Base-by-base conservation (phyloP, 2,113 vertebrate species). In the Eurystomus gularis region DNA sequence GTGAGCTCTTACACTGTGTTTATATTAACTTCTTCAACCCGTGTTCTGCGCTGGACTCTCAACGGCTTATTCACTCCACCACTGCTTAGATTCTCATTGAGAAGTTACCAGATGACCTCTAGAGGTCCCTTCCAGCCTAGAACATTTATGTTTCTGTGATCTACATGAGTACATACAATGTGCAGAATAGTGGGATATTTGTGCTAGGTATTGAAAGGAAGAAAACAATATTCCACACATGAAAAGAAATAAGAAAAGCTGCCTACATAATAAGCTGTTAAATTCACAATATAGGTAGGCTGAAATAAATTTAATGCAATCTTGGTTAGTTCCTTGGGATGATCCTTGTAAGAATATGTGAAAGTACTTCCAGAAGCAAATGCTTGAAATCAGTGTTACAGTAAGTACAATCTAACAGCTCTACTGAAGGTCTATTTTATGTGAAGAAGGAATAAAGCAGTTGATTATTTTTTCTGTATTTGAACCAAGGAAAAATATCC, bases 121-220 rank as follows among this genome's bases (percentile, higher is more conserved):
- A n/a, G n/a, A n/a, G n/a, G n/a, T n/a, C n/a, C n/a, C n/a, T n/a
- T n/a, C n/a, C n/a, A n/a, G n/a, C n/a, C n/a, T n/a, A n/a, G n/a
- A n/a, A n/a, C n/a, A n/a, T n/a, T n/a, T n/a, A n/a, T n/a, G n/a
- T n/a, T n/a, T n/a, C n/a, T n/a, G n/a, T n/a, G n/a, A 68, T 9
- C 18, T 64, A 24, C 8, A 10, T 25, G 8, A 2, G 0, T 29
- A 18, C 11, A 35, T 42, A 54, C 11, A 21, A 6, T 21, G 5
- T 51, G n/a, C 49, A 60, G 39, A 73, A 46, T 7, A 78, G 8
- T 19, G 17, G 35, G 23, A n/a, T 7, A 46, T 10, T 44, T 58
- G 17, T 0, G 0, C 4, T 52, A 42, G 3, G 11, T 35, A 13
- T 26, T 80, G 48, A 75, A 86, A 48, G 10, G 13, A 86, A 83